phyloP scores from a whole-genome alignment of 2,113 vertebrate genomes.

The Gnathonemus longibarbis region DNA sequence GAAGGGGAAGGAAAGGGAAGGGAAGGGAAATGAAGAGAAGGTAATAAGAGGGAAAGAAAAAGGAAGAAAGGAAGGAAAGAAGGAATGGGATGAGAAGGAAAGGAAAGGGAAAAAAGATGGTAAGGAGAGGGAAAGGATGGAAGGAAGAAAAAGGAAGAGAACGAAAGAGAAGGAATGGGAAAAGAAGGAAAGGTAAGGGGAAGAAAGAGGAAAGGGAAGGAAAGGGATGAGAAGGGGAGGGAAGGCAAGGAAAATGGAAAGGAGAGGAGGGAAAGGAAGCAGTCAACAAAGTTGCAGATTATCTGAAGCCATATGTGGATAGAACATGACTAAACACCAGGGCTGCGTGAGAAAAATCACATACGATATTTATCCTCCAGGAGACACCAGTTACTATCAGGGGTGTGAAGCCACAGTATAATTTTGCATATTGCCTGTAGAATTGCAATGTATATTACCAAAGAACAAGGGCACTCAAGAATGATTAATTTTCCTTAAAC shows the following conservation, averaged over 20 bases:
- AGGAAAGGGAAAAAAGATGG: background rate
- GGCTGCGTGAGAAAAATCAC: background rate
- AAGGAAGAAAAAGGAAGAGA: background rate
- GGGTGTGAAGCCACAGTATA: background rate
- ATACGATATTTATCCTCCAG: background rate
- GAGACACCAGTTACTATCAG: background rate
- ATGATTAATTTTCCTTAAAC: background rate
- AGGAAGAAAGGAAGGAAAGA: background rate
- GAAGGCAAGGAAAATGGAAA: background rate
- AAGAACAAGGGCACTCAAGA: background rate
- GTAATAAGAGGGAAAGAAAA: too few relatives aligned
- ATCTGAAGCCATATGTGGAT: background rate
- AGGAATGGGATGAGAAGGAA: background rate
- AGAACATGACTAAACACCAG: background rate
- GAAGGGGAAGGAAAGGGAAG: too few relatives aligned
- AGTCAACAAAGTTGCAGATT: background rate
- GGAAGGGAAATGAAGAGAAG: too few relatives aligned
- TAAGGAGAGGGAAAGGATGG: too few relatives aligned
- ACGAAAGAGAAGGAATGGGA: background rate
- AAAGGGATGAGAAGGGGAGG: background rate
- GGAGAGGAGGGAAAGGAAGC: background rate
- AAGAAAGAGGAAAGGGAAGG: background rate
- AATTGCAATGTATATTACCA: background rate
- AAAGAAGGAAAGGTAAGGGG: background rate
- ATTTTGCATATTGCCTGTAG: background rate